Percentiles rank a stretch among this genome's conserved stretches.
Evolutionary conservation across 2,113 vertebrate genomes (phyloP).

Genomic region (Chionodraco myersi): DNA sequence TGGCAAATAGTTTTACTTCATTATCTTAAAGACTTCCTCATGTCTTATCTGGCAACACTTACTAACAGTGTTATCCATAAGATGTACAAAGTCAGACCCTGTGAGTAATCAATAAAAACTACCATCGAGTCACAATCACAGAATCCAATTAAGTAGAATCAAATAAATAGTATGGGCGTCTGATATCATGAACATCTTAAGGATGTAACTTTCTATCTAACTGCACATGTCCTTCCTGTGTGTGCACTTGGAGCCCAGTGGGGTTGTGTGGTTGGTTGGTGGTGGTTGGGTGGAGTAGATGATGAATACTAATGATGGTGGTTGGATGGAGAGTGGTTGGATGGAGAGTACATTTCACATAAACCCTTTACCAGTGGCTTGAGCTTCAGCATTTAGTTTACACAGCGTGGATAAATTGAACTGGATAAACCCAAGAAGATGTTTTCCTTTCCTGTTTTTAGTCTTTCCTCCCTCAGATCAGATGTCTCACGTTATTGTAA

Average conservation of each 20-base stretch:
- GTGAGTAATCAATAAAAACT: not conserved
- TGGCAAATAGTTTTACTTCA: not conserved
- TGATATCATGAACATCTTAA: no score
- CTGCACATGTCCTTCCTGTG: slow-evolving; percentile 11
- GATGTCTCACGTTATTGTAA: slow-evolving; percentile 9
- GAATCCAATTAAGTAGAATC: no score
- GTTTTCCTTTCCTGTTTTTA: slow-evolving; percentile 26
- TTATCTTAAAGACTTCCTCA: not conserved
- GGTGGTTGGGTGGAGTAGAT: slow-evolving; percentile 54
- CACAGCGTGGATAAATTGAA: no score
- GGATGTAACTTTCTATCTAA: slow-evolving; percentile 2
- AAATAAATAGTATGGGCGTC: not conserved
- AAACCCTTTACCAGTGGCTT: slow-evolving; percentile 7
- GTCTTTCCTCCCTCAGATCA: slow-evolving; percentile 3
- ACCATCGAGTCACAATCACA: not conserved
- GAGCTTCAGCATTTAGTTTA: not conserved
- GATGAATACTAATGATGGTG: slow-evolving; percentile 23
- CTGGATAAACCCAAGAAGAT: slow-evolving; percentile 24
- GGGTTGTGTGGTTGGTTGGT: slow-evolving; percentile 44
- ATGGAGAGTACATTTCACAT: slow-evolving; percentile 49
- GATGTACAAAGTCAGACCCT: no score
- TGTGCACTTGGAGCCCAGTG: slow-evolving; percentile 19
- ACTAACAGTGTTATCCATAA: not conserved
- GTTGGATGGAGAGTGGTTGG: not conserved
- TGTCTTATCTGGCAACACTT: not conserved